Conservation (phyloP, 2,888 invertebrate species). For the Hydrotaea diabolus region DNA sequence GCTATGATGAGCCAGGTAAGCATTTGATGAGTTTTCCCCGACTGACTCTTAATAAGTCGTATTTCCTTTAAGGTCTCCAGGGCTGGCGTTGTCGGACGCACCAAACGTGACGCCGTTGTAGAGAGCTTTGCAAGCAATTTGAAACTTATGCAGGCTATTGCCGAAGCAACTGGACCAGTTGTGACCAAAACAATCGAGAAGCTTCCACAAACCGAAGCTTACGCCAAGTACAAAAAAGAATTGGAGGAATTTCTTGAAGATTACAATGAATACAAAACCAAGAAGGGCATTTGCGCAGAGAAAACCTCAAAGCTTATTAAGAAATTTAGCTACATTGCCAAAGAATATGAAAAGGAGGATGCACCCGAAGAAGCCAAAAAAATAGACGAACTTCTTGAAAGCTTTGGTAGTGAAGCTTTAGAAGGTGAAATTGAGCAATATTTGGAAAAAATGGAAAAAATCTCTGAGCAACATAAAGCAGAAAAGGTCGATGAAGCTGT, state of each 20-base stretch:
- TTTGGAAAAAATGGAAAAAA: not conserved
- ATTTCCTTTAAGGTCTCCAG: not conserved
- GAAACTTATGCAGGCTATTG: not conserved
- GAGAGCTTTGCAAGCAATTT: not conserved
- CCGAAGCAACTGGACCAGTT: not conserved
- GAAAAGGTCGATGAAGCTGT: not conserved
- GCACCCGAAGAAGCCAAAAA: not conserved
- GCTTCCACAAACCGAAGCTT: not conserved
- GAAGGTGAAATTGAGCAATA: not conserved
- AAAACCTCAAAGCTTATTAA: not conserved
- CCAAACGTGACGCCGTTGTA: not conserved
- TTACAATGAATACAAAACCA: not conserved
- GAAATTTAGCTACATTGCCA: not conserved
- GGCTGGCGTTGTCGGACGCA: not conserved
- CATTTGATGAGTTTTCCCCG: not conserved
- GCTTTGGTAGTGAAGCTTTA: not conserved
- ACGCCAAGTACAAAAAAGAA: not conserved
- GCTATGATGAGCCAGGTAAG: conserved; percentile 2
- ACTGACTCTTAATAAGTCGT: not conserved
- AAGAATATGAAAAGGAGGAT: not conserved
- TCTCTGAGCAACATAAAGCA: not conserved
- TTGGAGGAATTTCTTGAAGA: not conserved
- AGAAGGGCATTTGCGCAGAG: not conserved
- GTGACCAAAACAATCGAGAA: not conserved
- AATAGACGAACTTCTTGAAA: not conserved